A percentile compares a stretch with the other conserved stretches of the same genome.
These are phyloP conservation scores for Dicaeum eximium DNA, from an alignment of 2,113 vertebrate species.

Conservation along the genomic window DNA sequence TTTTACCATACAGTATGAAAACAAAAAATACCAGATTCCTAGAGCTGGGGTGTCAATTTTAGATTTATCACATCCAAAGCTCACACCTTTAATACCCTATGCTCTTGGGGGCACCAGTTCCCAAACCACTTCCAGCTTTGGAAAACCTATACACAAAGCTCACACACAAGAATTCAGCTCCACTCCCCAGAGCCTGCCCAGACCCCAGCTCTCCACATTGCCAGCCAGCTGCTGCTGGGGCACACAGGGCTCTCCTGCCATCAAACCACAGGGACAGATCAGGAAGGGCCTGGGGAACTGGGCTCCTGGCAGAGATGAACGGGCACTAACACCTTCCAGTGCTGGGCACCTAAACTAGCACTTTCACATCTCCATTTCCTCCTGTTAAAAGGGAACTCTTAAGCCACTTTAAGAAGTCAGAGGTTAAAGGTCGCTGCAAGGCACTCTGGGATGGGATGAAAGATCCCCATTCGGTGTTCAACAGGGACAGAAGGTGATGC, in stretches of 20 bases:
- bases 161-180: background rate
- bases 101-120: background rate
- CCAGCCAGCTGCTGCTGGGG: background rate
- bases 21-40: background rate
- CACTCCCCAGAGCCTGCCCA: background rate
- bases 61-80: background rate
- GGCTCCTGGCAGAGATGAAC: background rate
- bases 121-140: background rate
- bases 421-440: background rate
- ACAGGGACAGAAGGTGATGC: background rate
- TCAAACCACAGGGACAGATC: background rate
- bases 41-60: background rate
- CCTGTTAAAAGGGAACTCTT: background rate
- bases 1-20: background rate
- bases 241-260: background rate
- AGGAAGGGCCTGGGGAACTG: background rate
- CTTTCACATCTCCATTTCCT: background rate
- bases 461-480: background rate
- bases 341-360: background rate
- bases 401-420: background rate
- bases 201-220: background rate
- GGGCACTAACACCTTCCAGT: background rate
- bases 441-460: background rate
- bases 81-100: background rate
- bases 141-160: background rate